A percentile compares a stretch with the other conserved stretches of the same genome.
Evolutionary conservation across 2,888 invertebrate genomes (phyloP).

Genomic region (Sericinus montela): DNA sequence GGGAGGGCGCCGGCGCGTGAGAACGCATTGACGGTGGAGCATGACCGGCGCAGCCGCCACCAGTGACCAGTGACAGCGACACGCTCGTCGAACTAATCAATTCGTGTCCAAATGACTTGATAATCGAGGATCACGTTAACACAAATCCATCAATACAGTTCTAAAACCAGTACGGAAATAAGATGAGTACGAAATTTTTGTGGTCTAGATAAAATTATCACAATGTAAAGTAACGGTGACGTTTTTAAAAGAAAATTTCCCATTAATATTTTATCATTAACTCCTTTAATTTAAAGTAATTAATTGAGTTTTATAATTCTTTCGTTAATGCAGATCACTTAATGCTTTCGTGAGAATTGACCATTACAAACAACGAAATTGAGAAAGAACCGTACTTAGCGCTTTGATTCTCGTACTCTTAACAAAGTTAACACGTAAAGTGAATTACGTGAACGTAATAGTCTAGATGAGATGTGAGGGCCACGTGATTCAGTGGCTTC

Average conservation of each 20-base stretch:
- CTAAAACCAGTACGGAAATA: no score
- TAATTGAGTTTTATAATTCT: background rate
- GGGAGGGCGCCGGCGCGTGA: constrained; percentile 29
- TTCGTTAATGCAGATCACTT: constrained; percentile 10
- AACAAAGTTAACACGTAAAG: constrained; percentile 15
- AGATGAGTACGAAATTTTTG: no score
- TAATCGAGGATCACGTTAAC: constrained; percentile 32
- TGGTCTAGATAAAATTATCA: no score
- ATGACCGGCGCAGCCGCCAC: background rate
- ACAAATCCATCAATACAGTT: no score
- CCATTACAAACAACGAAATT: constrained; percentile 4
- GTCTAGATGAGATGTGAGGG: background rate
- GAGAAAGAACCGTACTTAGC: constrained; percentile 10
- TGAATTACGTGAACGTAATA: constrained; percentile 10
- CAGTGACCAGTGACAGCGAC: constrained; percentile 51
- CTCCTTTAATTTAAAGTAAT: background rate
- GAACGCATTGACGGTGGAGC: constrained; percentile 20
- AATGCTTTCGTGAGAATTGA: constrained; percentile 9
- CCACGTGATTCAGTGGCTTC: background rate
- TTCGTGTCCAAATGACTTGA: constrained; percentile 49
- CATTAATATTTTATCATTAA: no score
- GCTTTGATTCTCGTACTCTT: constrained; percentile 5
- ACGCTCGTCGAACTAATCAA: constrained; percentile 63
- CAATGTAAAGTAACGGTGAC: no score
- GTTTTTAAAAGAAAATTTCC: no score